phyloP scores from a whole-genome alignment of 2,888 invertebrate genomes.

The Luffia ferchaultella region DNA sequence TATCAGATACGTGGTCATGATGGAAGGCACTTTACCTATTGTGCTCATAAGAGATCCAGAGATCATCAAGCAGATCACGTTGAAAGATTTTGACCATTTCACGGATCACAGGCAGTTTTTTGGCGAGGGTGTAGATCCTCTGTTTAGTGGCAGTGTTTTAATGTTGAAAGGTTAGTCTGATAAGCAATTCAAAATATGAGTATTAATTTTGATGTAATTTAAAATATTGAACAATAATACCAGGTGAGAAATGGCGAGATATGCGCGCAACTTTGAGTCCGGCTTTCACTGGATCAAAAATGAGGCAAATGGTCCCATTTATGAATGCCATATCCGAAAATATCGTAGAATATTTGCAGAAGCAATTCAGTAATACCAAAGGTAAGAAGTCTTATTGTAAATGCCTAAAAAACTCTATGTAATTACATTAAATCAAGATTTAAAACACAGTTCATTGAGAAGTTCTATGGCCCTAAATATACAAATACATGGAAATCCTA shows the following conservation, averaged over 20 bases:
- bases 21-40: slow-evolving; percentile 25
- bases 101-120: slow-evolving; percentile 40
- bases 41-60: slow-evolving; percentile 31
- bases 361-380: neutral
- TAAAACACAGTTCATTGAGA: too few relatives aligned
- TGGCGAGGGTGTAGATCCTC: slow-evolving; percentile 38
- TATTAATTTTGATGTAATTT: neutral
- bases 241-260: slow-evolving; percentile 58
- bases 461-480: too few relatives aligned
- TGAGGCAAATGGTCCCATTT: slow-evolving; percentile 58
- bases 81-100: slow-evolving; percentile 38
- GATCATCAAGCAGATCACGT: slow-evolving; percentile 28
- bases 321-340: slow-evolving; percentile 41
- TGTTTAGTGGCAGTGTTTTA: slow-evolving; percentile 26
- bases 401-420: too few relatives aligned
- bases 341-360: slow-evolving; percentile 26
- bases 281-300: slow-evolving; percentile 65
- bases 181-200: neutral
- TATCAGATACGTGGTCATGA: slow-evolving; percentile 37
- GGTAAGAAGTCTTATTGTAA: too few relatives aligned
- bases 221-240: slow-evolving; percentile 3
- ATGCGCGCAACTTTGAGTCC: slow-evolving; percentile 58
- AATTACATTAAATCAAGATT: too few relatives aligned
- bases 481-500: too few relatives aligned
- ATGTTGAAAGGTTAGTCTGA: slow-evolving; percentile 4